phyloP scores from a whole-genome alignment of 2,113 vertebrate genomes.

The Clarias macrocephalus region DNA sequence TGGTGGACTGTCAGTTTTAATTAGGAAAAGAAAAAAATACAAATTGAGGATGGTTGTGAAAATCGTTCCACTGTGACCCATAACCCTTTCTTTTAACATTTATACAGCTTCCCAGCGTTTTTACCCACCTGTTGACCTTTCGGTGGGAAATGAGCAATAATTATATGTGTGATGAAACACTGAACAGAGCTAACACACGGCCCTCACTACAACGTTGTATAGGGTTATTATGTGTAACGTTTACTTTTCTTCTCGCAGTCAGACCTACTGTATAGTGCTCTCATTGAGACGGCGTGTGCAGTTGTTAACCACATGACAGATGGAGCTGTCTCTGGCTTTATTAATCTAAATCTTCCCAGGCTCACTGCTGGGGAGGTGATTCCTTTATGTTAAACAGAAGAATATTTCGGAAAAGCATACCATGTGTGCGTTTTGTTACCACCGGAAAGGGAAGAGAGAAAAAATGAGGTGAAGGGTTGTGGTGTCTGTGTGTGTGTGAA shows the following conservation, averaged over 20 bases:
- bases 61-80: too few species aligned
- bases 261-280: constrained; percentile 10
- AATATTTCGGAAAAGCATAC: not conserved
- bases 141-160: not conserved
- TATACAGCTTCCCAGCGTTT: not conserved
- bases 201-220: not conserved
- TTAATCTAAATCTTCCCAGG: constrained; percentile 6
- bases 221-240: constrained; percentile 23
- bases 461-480: constrained; percentile 9
- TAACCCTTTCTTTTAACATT: not conserved
- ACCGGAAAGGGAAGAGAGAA: not conserved
- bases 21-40: too few species aligned
- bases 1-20: too few species aligned
- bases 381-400: not conserved
- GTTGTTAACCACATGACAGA: constrained; percentile 28
- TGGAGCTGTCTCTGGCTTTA: constrained; percentile 27
- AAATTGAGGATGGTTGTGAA: too few species aligned
- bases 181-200: not conserved
- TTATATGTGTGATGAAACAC: not conserved
- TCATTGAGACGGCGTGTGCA: constrained; percentile 8
- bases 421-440: constrained; percentile 3
- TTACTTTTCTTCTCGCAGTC: constrained; percentile 11
- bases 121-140: not conserved
- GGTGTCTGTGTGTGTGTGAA: constrained; percentile 12
- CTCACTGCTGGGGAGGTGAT: not conserved